phyloP scores from a whole-genome alignment of 2,797 vertebrate species.

The Lacerta agilis region DNA sequence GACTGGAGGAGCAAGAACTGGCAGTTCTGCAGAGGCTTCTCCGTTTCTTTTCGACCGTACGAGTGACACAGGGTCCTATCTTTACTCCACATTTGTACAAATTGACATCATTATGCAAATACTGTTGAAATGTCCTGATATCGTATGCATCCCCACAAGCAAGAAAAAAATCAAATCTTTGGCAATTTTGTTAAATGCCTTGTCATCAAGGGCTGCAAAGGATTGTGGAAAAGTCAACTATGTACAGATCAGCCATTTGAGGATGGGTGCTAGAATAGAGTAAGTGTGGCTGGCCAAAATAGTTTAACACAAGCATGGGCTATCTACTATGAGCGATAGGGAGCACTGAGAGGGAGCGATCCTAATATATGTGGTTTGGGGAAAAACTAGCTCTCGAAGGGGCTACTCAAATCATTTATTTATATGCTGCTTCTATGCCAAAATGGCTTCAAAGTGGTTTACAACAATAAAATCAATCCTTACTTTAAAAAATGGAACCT shows the following conservation, averaged over 20 bases:
- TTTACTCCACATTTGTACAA: not conserved
- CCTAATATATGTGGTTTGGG: not conserved
- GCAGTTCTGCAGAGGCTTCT: not conserved
- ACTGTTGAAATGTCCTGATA: not conserved
- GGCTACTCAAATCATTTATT: not conserved
- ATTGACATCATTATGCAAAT: slow-evolving; percentile 13
- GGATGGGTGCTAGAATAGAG: not conserved
- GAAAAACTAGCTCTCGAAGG: not conserved
- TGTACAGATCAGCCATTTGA: not conserved
- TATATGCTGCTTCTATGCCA: too few relatives aligned
- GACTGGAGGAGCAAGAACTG: not conserved
- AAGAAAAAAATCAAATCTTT: not conserved
- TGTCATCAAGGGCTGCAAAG: not conserved
- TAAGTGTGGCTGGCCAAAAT: not conserved
- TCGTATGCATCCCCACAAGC: not conserved
- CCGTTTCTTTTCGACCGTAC: not conserved
- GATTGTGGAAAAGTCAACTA: not conserved
- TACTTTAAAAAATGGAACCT: too few relatives aligned
- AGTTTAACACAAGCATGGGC: not conserved
- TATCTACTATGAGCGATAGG: not conserved
- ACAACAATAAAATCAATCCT: too few relatives aligned
- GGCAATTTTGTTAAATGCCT: not conserved
- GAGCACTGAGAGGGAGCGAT: not conserved
- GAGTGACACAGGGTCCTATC: not conserved
- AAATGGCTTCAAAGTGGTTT: too few relatives aligned